Evolutionary conservation across 2,797 vertebrate genomes (phyloP), one percentile per base, ranked within the genome.

Genomic region (Artibeus jamaicensis): DNA sequence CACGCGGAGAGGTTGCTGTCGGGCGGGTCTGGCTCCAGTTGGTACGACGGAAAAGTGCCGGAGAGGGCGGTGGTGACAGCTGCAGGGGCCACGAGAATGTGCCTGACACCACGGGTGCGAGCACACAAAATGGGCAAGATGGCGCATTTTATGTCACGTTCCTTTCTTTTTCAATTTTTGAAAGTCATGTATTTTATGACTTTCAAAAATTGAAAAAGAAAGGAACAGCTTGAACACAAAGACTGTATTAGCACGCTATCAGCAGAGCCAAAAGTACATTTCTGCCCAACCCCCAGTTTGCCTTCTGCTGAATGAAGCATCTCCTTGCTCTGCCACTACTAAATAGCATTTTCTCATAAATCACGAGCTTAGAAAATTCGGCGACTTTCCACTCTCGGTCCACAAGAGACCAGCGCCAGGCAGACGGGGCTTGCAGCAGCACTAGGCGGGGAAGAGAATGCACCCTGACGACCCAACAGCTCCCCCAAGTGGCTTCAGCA

Each of bases 211-310:
- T 71, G 67, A 21, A 53, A 26, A 50, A 65, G 22, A 93, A 90
- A 79, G 77, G 78, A 96, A 96, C 74, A 96, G 93, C 91, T 91
- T 97, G 91, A 96, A 91, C 79, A 93, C 81, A 32, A 48, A 62
- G 48, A 89, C 24, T 91, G 42, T 88, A 84, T 91, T 71, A 96
- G 86, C 82, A 97, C 62, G 91, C 44, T 55, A 42, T 16, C 53
- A 42, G 57, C 68, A 37, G 50, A 96, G 92, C 91, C 93, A 91
- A 93, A 91, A 91, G 53, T 65, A 62, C 39, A 55, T 83, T 89
- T 89, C 88, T 81, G 15, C 77, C 86, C 89, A 94, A 68, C 42
- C 78, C 79, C 82, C 91, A 59, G 9, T 46, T 53, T 95, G 71
- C 86, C 74, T 93, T 95, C 91, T 94, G 97, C 83, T 77, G 29